Percentiles rank a stretch among this genome's conserved stretches.
phyloP scores from a whole-genome alignment of 2,113 vertebrate genomes.

The Hypanus sabinus region DNA sequence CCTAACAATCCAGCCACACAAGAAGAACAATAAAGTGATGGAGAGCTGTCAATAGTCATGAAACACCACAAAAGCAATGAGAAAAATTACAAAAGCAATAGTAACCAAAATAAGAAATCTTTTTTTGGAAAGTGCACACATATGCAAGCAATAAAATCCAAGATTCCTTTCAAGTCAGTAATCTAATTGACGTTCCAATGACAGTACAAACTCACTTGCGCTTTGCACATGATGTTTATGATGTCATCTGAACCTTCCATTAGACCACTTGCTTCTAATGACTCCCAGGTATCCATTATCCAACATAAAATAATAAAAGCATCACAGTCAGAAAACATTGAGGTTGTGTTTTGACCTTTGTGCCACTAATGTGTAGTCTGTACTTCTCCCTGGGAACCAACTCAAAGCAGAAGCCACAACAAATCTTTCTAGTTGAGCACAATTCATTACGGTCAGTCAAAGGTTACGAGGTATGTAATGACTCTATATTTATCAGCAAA shows the following conservation, averaged over 20 bases:
- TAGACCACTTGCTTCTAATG: constrained; percentile 22
- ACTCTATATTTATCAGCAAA: constrained; percentile 23
- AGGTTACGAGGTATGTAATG: neutral
- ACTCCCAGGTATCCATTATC: constrained; percentile 30
- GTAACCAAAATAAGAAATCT: constrained; percentile 1
- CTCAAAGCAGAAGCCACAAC: neutral
- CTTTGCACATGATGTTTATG: constrained; percentile 22
- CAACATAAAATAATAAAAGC: constrained; percentile 29
- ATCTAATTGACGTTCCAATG: constrained; percentile 25
- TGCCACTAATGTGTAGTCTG: constrained; percentile 19
- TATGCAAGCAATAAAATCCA: constrained; percentile 27
- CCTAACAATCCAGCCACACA: neutral
- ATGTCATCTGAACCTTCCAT: constrained; percentile 34
- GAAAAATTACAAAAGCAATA: neutral
- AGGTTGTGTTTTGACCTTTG: neutral
- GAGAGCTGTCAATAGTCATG: neutral
- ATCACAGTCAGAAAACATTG: constrained; percentile 8
- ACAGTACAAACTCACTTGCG: constrained; percentile 11
- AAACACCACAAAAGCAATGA: neutral
- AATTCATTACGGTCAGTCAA: constrained; percentile 16
- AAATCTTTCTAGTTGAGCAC: neutral
- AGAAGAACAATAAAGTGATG: neutral
- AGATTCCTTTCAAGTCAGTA: constrained; percentile 6
- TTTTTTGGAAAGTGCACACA: constrained; percentile 10
- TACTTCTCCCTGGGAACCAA: constrained; percentile 24